Evolutionary conservation across 2,888 invertebrate species (phyloP), one percentile per base, ranked within the genome.

Genomic region (Troglohyphantes excavatus): DNA sequence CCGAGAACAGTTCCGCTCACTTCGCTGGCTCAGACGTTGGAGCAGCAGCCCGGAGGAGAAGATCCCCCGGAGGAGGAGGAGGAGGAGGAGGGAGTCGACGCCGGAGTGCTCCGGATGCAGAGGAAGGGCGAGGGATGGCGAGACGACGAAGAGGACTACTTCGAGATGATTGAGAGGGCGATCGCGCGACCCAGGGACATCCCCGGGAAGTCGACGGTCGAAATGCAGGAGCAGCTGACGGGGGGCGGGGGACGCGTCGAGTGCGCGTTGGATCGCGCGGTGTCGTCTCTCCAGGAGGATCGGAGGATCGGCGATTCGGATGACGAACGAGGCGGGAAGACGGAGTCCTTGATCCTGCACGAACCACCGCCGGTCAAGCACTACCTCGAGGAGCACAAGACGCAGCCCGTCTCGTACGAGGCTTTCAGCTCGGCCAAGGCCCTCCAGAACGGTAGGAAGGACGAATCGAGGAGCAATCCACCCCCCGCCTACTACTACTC

Each of bases 1-100:
- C 88, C 91, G 0, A 89, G 90, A 53, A 88, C 90, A 13, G 81
- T 90, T 19, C 90, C 91, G 0, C 39, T 89, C n/a, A 82, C 89
- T 2, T 86, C 88, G 2, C 46, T 91, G 21, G 73, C 84, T 3
- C 84, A 76, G 61, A 83, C 82, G 11, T 33, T 76, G 7, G 87
- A 84, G n/a, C 79, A 82, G 23, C 89, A 91, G 27, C 70, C 39
- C n/a, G n/a, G n/a, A 26, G 81, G 67, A 13, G 5, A 17, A 63
- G 81, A 13, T 9, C 23, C 3, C 2, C 59, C 19, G 46, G n/a
- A 29, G 65, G 73, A 27, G 81, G 67, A 5, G 79, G 81, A 61
- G 33, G 33, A 81, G 68, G 33, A 46, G 39, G 11, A 29, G 33
- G 81, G 13, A 29, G 17, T 46, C 23, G 1, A 61, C 29, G 3